A percentile compares a stretch with the other conserved stretches of the same genome.
These are phyloP conservation scores for Lucinisca nassula DNA, from an alignment of 2,888 invertebrate species.

Conservation along the genomic window DNA sequence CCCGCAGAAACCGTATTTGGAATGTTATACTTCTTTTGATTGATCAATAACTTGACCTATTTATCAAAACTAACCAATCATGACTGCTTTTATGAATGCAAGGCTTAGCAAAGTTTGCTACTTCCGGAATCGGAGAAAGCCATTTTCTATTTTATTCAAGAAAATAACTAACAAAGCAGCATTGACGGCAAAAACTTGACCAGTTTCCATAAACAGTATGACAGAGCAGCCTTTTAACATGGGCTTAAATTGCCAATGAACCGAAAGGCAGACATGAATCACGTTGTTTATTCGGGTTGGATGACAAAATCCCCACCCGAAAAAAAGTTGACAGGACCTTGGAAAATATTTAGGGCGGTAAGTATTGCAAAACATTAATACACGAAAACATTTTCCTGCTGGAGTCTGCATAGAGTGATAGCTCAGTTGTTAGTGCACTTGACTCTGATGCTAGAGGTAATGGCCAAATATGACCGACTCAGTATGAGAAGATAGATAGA, in stretches of 20 bases:
- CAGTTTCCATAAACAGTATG: background rate
- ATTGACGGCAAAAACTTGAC: background rate
- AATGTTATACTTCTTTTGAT: background rate
- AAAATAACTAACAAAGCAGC: background rate
- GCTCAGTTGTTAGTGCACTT: too few relatives aligned
- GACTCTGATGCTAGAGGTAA: too few relatives aligned
- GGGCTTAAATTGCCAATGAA: constrained; percentile 27
- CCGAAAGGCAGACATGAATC: constrained; percentile 73
- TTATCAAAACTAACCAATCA: background rate
- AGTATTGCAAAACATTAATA: too few relatives aligned
- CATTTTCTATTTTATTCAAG: background rate
- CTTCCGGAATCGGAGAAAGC: constrained; percentile 5
- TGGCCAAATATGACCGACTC: too few relatives aligned
- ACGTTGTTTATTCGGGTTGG: constrained; percentile 92
- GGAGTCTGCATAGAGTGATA: too few relatives aligned
- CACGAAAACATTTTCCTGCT: too few relatives aligned
- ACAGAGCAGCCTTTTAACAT: background rate
- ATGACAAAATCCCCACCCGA: constrained; percentile 98
- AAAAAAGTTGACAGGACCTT: constrained; percentile 90
- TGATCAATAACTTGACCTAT: background rate
- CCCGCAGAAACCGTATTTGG: too few relatives aligned
- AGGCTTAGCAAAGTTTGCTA: background rate
- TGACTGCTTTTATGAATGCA: background rate
- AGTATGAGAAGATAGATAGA: too few relatives aligned
- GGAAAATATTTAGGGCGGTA: constrained; percentile 94